Base-by-base conservation (phyloP, 2,888 invertebrate species). In the Ischnus inquisitorius region DNA sequence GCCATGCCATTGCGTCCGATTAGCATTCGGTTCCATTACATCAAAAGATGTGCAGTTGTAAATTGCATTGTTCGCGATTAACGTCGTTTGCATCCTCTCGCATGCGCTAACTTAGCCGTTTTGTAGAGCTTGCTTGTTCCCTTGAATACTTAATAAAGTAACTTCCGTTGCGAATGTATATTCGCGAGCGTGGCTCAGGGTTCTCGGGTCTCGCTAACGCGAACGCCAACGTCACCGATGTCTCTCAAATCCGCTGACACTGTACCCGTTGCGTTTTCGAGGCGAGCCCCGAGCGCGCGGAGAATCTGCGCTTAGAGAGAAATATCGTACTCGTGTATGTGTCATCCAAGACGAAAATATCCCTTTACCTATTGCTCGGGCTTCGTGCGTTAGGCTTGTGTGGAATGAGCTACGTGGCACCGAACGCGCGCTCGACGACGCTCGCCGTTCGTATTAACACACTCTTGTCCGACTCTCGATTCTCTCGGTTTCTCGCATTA, bases 311-410 rank as follows among this genome's bases (percentile, higher is more conserved):
- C 48, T 67, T 67, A 68, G 60, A 82, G 6, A 57, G 22, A 25
- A 5, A 25, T 25, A 25, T 25, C 12, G 8, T 19, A 16, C 65
- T 72, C 64, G 48, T 48, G 60, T n/a, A 80, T 88, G 88, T 90
- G 89, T 89, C 89, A 89, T 79, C 57, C 60, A 68, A 89, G 90
- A 91, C 85, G 86, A 91, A 46, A 91, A 91, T 91, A 91, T 90
- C 90, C 34, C 34, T 89, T 85, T 83, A 86, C 86, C 86, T 85
- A 79, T 71, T 34, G 75, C 43, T 48, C 51, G 43, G 43, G 16
- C 5, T 10, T 12, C 12, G 46, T 46, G 46, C 46, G 46, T 46
- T 25, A 57, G 12, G 28, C 57, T 12, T 14, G 28, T 57, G 10
- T 25, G 12, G 8, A 3, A 22, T 25, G 57, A 57, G 25, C 57